Base-by-base conservation (phyloP, 2,797 vertebrate species). In the Eurystomus glaucurus region DNA sequence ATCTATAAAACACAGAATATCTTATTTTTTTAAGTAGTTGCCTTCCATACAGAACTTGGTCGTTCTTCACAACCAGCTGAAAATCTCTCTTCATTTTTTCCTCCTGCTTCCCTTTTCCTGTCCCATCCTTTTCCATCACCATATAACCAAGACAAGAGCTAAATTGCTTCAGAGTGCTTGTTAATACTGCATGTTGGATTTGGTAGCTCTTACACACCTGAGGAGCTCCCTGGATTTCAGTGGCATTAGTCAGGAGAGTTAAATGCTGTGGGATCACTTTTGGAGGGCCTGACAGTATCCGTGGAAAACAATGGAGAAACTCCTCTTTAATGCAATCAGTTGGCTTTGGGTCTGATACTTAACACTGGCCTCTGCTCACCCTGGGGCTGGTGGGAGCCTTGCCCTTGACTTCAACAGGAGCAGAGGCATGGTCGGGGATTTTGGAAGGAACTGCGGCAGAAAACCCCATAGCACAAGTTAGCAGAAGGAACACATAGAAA, bases 1-100 rank as follows among this genome's bases (percentile, higher is more conserved):
- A 85, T 90, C 89, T 91, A 46, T 77, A 91, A 97, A 94, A 90
- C 77, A 93, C 48, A 91, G n/a, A 50, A 55, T 92, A 66, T 91
- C 88, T 95, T 90, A 78, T 79, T 90, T 83, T 66, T 92, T 82
- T 84, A 12, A 91, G 82, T 41, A 81, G 48, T 86, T 72, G 76
- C 29, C 58, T 95, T 95, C 71, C 35, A 14, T 65, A 82, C 65
- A 91, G 76, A 89, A 80, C 45, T 46, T n/a, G 11, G 4, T 69
- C 14, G 2, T 16, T 92, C 78, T 76, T 70, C 51, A 45, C 17
- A 70, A 58, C 29, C 26, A 54, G 39, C 66, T 96, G 84, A 94
- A 81, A 80, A 88, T 50, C 68, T 82, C 29, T 85, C 77, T 76
- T 57, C 16, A 31, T 45, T 14, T 76, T 50, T 61, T 74, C 26